These are phyloP conservation scores for Rhea pennata DNA, from an alignment of 2,113 vertebrate species.

Conservation along the genomic window DNA sequence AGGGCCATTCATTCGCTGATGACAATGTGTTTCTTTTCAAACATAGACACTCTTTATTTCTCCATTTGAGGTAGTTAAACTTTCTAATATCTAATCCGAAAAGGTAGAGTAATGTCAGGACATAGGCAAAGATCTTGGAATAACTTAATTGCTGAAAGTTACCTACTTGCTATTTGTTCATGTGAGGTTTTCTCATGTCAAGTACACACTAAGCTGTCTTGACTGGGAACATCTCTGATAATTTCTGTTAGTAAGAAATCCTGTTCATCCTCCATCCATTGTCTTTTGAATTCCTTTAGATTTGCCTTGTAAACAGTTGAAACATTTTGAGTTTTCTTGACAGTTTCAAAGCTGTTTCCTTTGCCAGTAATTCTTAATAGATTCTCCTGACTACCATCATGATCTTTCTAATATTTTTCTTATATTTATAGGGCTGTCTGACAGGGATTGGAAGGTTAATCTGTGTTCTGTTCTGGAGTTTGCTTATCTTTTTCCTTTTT, in stretches of 20 bases:
- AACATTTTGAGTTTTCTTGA: background rate
- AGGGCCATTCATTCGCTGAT: accelerated
- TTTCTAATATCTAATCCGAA: background rate
- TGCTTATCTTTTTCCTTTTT: background rate
- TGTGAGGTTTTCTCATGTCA: background rate
- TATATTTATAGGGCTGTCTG: background rate
- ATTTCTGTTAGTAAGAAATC: background rate
- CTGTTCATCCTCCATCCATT: background rate
- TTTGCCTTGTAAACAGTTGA: background rate
- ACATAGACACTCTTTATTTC: background rate
- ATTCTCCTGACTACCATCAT: background rate
- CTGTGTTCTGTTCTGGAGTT: background rate
- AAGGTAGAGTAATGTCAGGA: background rate
- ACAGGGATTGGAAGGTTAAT: background rate
- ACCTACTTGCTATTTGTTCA: background rate
- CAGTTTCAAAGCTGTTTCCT: background rate
- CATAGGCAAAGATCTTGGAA: background rate
- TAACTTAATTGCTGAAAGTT: background rate
- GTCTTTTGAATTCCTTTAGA: background rate
- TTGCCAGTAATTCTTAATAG: background rate
- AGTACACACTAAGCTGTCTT: background rate
- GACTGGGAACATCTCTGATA: background rate
- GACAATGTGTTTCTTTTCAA: background rate
- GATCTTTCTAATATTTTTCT: background rate
- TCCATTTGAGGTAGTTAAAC: background rate